Evolutionary conservation across 2,113 vertebrate genomes (phyloP).

Genomic region (Podarcis raffonei): DNA sequence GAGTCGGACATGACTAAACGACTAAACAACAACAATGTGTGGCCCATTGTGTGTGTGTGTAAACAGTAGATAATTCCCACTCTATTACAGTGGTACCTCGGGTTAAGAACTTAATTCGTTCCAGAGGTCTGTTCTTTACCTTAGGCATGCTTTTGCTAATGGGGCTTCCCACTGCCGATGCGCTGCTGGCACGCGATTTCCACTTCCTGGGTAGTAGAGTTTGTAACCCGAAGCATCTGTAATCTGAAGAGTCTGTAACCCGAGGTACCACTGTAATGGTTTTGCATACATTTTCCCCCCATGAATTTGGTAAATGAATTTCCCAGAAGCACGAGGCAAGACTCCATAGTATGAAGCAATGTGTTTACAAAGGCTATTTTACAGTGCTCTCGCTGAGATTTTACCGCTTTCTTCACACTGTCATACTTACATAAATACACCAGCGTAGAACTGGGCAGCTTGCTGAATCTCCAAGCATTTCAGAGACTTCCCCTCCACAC

Average conservation of each 20-base stretch:
- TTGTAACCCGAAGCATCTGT: too few relatives aligned
- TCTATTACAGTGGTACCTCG: background rate
- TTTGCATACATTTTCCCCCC: background rate
- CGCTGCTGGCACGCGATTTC: too few relatives aligned
- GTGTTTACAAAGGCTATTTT: constrained; percentile 52
- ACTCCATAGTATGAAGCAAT: constrained; percentile 27
- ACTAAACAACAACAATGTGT: too few relatives aligned
- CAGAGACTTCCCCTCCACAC: constrained; percentile 54
- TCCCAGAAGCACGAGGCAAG: background rate
- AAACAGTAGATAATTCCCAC: too few relatives aligned
- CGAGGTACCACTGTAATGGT: background rate
- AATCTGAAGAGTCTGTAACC: too few relatives aligned
- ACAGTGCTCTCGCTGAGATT: constrained; percentile 47
- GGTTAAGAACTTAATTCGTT: too few relatives aligned
- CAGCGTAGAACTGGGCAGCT: constrained; percentile 24
- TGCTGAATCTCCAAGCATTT: constrained; percentile 31
- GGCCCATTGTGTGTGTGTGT: background rate
- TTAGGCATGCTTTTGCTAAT: too few relatives aligned
- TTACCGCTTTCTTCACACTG: constrained; percentile 67
- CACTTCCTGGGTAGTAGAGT: too few relatives aligned
- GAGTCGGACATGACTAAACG: too few relatives aligned
- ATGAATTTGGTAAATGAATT: constrained; percentile 42
- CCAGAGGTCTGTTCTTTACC: too few relatives aligned
- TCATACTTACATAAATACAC: constrained; percentile 60
- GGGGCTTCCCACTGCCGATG: too few relatives aligned